Percentiles rank a stretch among this genome's conserved stretches.
Evolutionary conservation across 2,113 vertebrate species (phyloP).

Genomic region (Nasalis larvatus): DNA sequence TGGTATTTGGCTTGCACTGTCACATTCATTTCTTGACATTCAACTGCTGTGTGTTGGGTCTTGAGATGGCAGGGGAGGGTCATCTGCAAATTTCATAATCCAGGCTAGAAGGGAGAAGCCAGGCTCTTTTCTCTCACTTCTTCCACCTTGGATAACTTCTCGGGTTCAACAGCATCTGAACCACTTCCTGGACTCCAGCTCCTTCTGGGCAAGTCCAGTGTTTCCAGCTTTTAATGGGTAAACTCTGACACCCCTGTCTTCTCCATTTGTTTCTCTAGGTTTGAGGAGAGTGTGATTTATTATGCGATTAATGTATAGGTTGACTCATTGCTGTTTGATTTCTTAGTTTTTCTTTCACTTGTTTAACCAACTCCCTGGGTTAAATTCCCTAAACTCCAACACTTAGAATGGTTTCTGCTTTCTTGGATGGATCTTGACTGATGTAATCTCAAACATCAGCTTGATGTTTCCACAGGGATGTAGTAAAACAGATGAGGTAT

Average conservation of each 20-base stretch:
- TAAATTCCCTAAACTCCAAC: conserved; percentile 38
- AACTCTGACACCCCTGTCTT: not conserved
- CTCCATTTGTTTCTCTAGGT: not conserved
- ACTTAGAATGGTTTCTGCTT: conserved; percentile 37
- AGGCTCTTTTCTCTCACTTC: not conserved
- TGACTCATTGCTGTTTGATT: not conserved
- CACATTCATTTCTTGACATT: not conserved
- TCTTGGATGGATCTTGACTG: not conserved
- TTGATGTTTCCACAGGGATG: conserved; percentile 51
- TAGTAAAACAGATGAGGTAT: conserved; percentile 45
- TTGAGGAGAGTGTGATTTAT: not conserved
- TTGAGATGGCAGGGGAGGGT: not conserved
- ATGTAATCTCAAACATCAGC: conserved; percentile 29
- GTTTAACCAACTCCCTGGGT: not conserved
- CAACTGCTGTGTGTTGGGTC: not conserved
- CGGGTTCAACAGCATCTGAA: fast-evolving
- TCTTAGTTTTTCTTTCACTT: conserved; percentile 16
- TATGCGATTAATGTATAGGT: not conserved
- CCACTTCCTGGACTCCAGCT: not conserved
- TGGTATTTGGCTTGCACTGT: not conserved
- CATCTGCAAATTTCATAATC: not conserved
- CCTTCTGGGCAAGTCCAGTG: not conserved
- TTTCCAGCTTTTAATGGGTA: not conserved
- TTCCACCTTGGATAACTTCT: not conserved
- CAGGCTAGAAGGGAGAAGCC: not conserved